Conservation (phyloP, 2,113 vertebrate species). For the Sakesphorus luctuosus region DNA sequence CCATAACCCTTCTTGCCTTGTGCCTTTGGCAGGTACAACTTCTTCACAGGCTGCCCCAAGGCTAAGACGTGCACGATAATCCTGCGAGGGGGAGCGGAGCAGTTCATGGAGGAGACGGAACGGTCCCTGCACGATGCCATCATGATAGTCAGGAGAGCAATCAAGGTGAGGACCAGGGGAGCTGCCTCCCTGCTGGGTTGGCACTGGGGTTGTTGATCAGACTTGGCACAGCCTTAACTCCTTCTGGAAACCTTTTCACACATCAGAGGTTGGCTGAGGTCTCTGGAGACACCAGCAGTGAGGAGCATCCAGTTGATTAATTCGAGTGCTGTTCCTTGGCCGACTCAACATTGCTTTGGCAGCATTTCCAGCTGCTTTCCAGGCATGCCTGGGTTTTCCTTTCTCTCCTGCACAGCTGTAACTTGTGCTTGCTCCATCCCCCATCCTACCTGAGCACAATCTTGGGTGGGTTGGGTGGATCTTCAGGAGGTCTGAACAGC, state of each 20-base stretch:
- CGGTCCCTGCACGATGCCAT: constrained; percentile 96
- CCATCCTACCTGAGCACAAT: accelerated
- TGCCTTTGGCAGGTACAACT: constrained; percentile 84
- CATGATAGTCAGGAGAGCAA: constrained; percentile 97
- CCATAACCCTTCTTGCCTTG: background rate
- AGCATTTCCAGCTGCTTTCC: background rate
- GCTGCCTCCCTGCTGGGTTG: background rate
- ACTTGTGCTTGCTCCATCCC: background rate
- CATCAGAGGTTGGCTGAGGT: background rate
- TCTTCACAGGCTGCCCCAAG: constrained; percentile 95
- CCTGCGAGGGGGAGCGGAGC: constrained; percentile 92
- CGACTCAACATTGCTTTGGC: accelerated
- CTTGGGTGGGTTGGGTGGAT: background rate
- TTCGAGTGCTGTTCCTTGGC: background rate
- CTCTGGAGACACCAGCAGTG: accelerated
- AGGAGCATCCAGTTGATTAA: background rate
- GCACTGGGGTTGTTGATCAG: accelerated
- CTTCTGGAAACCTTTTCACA: background rate
- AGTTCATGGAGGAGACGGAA: constrained; percentile 98
- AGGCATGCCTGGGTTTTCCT: background rate
- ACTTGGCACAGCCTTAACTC: background rate
- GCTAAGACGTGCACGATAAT: constrained; percentile 96
- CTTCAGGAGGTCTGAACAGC: background rate
- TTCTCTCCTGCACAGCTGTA: background rate
- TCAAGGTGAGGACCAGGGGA: constrained; percentile 80